Evolutionary conservation across 2,888 invertebrate species (phyloP).

Genomic region (Liposcelis brunnea): DNA sequence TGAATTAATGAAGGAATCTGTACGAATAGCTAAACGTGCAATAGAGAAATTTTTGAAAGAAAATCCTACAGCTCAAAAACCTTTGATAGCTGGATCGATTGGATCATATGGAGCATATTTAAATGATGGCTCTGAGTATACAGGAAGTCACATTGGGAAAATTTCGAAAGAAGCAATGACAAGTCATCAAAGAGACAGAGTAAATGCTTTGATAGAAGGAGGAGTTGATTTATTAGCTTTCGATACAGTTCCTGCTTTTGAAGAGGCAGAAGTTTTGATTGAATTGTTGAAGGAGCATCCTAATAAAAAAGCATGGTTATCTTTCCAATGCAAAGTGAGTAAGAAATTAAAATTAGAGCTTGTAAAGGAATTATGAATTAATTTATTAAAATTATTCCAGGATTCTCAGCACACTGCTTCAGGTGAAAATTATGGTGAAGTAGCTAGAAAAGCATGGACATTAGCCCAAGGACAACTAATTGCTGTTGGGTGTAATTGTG

Average conservation of each 20-base stretch:
- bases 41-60: conserved; percentile 41
- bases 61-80: conserved; percentile 28
- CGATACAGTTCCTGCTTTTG: conserved; percentile 78
- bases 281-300: conserved; percentile 66
- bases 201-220: conserved; percentile 57
- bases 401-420: conserved; percentile 50
- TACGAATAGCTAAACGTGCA: conserved; percentile 54
- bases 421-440: conserved; percentile 62
- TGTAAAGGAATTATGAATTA: too few relatives aligned
- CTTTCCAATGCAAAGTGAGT: conserved; percentile 69
- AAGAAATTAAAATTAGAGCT: too few relatives aligned
- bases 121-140: conserved; percentile 85
- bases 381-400: conserved; percentile 27
- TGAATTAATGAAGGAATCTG: conserved; percentile 55
- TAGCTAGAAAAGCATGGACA: conserved; percentile 46
- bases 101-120: conserved; percentile 86
- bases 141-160: conserved; percentile 58
- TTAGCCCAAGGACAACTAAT: conserved; percentile 43
- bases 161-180: conserved; percentile 48
- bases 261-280: conserved; percentile 68
- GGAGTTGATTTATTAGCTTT: conserved; percentile 74
- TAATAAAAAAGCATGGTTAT: conserved; percentile 62
- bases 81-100: conserved; percentile 70
- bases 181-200: conserved; percentile 70
- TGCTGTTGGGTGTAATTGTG: conserved; percentile 82